Conservation (phyloP, 1,140 invertebrate genomes). For the Thaumetopoea pityocampa region DNA sequence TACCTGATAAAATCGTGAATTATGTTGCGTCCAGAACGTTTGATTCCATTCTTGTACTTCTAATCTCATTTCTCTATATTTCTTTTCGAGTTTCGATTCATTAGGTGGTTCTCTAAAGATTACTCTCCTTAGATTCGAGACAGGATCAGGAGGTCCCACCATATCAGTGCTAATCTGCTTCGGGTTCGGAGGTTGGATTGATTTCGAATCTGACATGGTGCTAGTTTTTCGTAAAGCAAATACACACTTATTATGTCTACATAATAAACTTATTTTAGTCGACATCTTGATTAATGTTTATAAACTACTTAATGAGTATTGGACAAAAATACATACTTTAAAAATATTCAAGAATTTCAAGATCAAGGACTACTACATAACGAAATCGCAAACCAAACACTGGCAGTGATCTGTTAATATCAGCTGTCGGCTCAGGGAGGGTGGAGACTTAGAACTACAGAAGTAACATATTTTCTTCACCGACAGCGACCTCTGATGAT, state of each 20-base stretch:
- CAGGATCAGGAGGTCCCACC: conserved; percentile 87
- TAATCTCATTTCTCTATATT: conserved; percentile 79
- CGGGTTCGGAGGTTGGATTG: conserved; percentile 48
- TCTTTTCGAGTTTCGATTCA: conserved; percentile 81
- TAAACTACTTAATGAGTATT: not conserved
- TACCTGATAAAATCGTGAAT: conserved; percentile 79
- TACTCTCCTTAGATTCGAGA: conserved; percentile 86
- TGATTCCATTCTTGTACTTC: conserved; percentile 88
- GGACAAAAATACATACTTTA: not conserved
- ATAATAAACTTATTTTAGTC: conserved; percentile 4
- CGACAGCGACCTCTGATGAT: too few relatives aligned
- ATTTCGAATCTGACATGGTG: conserved; percentile 39
- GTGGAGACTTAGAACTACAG: too few relatives aligned
- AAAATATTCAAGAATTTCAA: too few relatives aligned
- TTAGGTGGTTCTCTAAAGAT: conserved; percentile 78
- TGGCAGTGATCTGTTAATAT: too few relatives aligned
- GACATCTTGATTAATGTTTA: conserved; percentile 7
- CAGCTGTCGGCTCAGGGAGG: too few relatives aligned
- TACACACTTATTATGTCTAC: conserved; percentile 8
- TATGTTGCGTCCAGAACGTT: conserved; percentile 87
- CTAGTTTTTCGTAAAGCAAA: conserved; percentile 23
- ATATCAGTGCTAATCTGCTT: conserved; percentile 60
- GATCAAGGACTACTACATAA: too few relatives aligned
- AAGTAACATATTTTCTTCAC: too few relatives aligned
- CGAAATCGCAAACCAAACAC: too few relatives aligned